Evolutionary conservation across 2,888 invertebrate species (phyloP), one percentile per base, ranked within the genome.

Genomic region (Trissonchulus latispiculum): DNA sequence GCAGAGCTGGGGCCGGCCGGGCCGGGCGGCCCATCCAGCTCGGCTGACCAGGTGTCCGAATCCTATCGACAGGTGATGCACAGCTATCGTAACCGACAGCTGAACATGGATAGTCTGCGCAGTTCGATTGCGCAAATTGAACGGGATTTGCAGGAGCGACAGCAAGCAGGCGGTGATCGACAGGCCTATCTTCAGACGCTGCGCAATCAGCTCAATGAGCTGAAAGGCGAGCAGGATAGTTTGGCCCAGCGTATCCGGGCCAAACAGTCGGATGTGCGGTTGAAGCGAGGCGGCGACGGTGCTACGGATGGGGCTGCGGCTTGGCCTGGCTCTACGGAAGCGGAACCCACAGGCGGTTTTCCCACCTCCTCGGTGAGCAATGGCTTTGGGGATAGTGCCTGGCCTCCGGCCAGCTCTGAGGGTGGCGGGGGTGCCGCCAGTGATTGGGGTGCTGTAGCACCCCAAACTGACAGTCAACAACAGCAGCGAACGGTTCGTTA

Each of bases 41-140:
- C 77, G 80, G n/a, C 78, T 3, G 23, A 76, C 80, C 61, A 79
- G 59, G 35, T 73, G 3, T 29, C n/a, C 23, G 64, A 33, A 62
- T 69, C 29, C 31, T 61, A 62, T 28, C 70, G 66, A 18, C 67
- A 87, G 73, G 85, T 89, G 73, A 87, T 87, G 79, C 87, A 88
- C 78, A 88, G 88, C 61, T 87, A 89, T 70, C 89, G 87, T 75
- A 89, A 89, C 83, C 90, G 90, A 86, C 88, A 91, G 87, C 88
- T 90, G 59, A 86, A 88, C n/a, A 85, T 90, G 59, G 89, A 90
- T 76, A 89, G 89, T 80, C 83, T 90, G 77, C 87, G 88, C 83
- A 88, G 89, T 78, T 90, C 90, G 83, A 86, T 91, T 70, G 89
- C 80, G 66, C 78, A 80, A 71, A 77, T 82, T 67, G 83, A 84